Evolutionary conservation across 2,797 vertebrate genomes (phyloP).

Genomic region (Hephaestus fuliginosus): DNA sequence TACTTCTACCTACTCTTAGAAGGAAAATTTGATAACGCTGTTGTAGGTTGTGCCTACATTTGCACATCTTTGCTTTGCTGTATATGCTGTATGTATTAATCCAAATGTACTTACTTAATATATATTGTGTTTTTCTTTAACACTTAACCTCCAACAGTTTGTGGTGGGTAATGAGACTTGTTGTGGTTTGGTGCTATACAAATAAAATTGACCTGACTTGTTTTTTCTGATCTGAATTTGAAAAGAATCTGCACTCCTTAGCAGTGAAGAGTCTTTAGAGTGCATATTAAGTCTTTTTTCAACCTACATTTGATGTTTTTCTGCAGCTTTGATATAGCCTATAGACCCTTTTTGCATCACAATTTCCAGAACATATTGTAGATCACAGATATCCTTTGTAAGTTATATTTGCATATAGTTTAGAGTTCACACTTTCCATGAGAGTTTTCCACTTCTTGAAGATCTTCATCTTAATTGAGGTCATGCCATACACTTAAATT

Average conservation of each 20-base stretch:
- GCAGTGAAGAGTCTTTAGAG: background rate
- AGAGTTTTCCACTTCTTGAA: slow-evolving; percentile 38
- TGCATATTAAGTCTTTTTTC: background rate
- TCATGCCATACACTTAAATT: slow-evolving; percentile 42
- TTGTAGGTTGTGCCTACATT: background rate
- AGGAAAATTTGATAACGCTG: background rate
- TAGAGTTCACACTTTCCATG: slow-evolving; percentile 28
- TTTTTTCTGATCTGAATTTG: background rate
- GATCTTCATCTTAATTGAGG: slow-evolving; percentile 61
- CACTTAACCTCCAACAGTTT: background rate
- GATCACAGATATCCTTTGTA: slow-evolving; percentile 28
- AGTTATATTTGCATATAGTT: slow-evolving; percentile 49
- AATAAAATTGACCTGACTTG: too few species aligned
- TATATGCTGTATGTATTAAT: too few species aligned
- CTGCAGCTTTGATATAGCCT: slow-evolving; percentile 14
- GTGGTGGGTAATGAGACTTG: background rate
- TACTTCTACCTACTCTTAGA: background rate
- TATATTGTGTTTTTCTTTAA: background rate
- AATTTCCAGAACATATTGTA: slow-evolving; percentile 12
- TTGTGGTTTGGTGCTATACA: too few species aligned
- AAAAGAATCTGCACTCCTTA: background rate
- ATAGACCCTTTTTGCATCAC: slow-evolving; percentile 6
- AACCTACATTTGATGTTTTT: background rate
- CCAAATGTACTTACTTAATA: background rate
- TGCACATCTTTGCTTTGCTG: background rate